A percentile compares a stretch with the other conserved stretches of the same genome.
Evolutionary conservation across 1,140 invertebrate species (phyloP).

Genomic region (Odontomachus brunneus): DNA sequence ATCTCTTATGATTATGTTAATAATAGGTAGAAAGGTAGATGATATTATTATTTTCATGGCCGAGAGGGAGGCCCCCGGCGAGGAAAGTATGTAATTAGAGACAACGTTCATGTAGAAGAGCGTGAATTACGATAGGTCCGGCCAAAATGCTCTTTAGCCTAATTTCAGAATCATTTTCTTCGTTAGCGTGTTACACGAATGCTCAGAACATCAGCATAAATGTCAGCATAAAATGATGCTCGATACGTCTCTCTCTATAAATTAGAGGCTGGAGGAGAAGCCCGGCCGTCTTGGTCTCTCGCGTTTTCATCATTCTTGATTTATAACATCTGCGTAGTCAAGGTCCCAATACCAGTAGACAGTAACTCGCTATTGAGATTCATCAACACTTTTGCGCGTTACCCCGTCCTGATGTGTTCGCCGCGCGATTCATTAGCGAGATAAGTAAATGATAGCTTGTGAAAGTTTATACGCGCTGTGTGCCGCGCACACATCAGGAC

Average conservation of each 20-base stretch:
- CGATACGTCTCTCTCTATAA: too few relatives aligned
- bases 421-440: constrained; percentile 7
- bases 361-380: neutral
- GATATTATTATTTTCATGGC: constrained; percentile 46
- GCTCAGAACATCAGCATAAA: too few relatives aligned
- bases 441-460: constrained; percentile 46
- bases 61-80: neutral
- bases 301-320: neutral
- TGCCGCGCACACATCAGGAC: neutral
- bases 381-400: constrained; percentile 1
- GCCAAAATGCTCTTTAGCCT: constrained; percentile 9
- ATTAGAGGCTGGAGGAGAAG: too few relatives aligned
- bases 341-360: neutral
- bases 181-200: neutral
- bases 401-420: neutral
- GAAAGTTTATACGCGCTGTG: constrained; percentile 41
- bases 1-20: constrained; percentile 34
- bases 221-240: too few relatives aligned
- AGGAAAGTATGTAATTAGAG: constrained; percentile 46
- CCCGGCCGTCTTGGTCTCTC: neutral
- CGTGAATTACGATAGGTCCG: neutral
- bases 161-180: constrained; percentile 3
- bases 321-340: neutral
- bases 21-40: constrained; percentile 34
- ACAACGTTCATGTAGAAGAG: constrained; percentile 7